Evolutionary conservation across 2,113 vertebrate species (phyloP), one percentile per base, ranked within the genome.

Genomic region (Mohoua ochrocephala): DNA sequence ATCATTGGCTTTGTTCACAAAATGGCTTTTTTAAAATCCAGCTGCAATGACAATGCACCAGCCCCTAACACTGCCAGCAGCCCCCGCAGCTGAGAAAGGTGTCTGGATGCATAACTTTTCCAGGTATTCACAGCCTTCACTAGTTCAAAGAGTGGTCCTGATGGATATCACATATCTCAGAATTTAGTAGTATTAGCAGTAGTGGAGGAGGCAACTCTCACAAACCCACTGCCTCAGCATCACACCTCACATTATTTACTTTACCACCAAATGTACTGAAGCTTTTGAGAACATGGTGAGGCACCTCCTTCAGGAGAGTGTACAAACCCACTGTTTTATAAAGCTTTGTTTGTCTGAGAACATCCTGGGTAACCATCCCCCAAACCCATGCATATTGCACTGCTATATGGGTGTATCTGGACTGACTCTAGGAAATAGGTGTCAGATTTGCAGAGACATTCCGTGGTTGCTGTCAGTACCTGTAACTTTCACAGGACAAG

Each of bases 361-460:
- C 0, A 2, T 56, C 27, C 39, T 91, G 23, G 30, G 41, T 67
- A 67, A 42, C 14, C 1, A 0, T 30, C 30, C 6, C 33, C 16
- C 5, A 42, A 57, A 42, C 23, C 30, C 11, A 1, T 37, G 37
- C 9, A 23, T 70, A 33, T 27, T 81, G 37, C 13, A 11, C 3
- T 37, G 15, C 30, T 54, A 2, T 21, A 2, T 28, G 33, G 7
- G 4, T 59, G 31, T 33, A 14, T 42, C 56, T 87, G 39, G 9
- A 59, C 21, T 9, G 24, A 28, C 18, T 41, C 41, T 37, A 53
- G 35, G 26, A 76, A 83, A 69, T 0, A 4, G 37, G 14, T 56
- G 10, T 37, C 31, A 70, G 10, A 59, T 81, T 70, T 81, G 7
- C 35, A 77, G 67, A 95, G 31, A 15, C 1, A 3, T 65, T 45